Evolutionary conservation across 2,888 invertebrate species (phyloP).

Genomic region (Antheraea yamamai): DNA sequence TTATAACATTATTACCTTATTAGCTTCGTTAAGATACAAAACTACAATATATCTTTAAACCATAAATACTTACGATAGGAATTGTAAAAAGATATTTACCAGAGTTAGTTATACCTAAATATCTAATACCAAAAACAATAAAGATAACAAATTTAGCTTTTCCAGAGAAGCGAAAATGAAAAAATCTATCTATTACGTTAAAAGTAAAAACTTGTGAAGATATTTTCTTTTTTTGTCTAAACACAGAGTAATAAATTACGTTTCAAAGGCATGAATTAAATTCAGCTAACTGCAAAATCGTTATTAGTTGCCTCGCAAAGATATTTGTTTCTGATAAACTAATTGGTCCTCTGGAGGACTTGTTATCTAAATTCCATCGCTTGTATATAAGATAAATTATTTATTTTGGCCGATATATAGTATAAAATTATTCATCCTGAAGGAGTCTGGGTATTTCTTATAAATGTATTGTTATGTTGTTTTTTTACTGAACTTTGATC

Average conservation of each 20-base stretch:
- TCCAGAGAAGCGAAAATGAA: neutral
- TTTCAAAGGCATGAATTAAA: neutral
- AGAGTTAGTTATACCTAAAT: neutral
- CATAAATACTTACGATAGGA: neutral
- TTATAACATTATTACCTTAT: no score
- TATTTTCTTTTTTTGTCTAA: neutral
- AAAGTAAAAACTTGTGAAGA: neutral
- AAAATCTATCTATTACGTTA: neutral
- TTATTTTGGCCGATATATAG: neutral
- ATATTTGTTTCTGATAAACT: slow-evolving; percentile 1
- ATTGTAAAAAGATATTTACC: neutral
- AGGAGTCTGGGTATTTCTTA: no score
- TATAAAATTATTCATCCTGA: neutral
- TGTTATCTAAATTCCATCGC: neutral
- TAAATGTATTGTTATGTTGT: no score
- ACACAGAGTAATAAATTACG: neutral
- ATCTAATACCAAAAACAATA: neutral
- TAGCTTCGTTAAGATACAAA: neutral
- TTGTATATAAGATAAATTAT: neutral
- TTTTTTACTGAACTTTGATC: no score
- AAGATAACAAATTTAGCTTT: neutral
- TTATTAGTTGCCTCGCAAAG: neutral
- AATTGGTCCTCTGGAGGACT: neutral
- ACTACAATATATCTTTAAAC: neutral
- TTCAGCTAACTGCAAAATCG: neutral